phyloP scores from a whole-genome alignment of 2,113 vertebrate species.

The Pteruthius melanotis region DNA sequence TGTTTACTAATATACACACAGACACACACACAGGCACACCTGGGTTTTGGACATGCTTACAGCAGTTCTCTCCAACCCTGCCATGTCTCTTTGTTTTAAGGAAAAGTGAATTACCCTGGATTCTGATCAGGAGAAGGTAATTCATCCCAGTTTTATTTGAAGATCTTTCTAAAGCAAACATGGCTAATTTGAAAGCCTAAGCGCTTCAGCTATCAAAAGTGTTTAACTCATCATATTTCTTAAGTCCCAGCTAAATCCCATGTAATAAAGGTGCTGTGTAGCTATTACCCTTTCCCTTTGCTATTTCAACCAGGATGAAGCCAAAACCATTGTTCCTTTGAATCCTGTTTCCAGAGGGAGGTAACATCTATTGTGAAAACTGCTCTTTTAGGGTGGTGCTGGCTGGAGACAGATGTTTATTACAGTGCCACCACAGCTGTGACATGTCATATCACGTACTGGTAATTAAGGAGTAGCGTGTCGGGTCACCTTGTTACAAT shows the following conservation, averaged over 20 bases:
- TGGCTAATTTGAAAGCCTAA: not conserved
- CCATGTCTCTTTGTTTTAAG: not conserved
- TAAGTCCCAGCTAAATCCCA: not conserved
- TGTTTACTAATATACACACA: not conserved
- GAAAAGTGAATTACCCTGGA: not conserved
- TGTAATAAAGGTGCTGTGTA: not conserved
- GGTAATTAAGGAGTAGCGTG: not conserved
- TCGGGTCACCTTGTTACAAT: not conserved
- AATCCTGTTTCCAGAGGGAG: not conserved
- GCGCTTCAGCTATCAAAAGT: not conserved
- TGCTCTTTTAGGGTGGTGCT: not conserved
- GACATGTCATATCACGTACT: not conserved
- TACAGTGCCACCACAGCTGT: not conserved
- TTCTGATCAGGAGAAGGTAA: not conserved
- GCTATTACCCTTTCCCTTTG: not conserved
- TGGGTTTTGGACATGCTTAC: not conserved
- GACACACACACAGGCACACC: not conserved
- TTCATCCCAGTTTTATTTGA: not conserved
- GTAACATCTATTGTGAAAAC: not conserved
- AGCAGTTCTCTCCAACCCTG: not conserved
- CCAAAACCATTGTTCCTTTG: not conserved
- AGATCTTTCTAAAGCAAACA: not conserved
- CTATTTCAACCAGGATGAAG: not conserved
- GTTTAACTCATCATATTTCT: not conserved
- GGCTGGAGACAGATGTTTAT: not conserved